Conservation (phyloP, 2,113 vertebrate species). For the Diadophis punctatus region DNA sequence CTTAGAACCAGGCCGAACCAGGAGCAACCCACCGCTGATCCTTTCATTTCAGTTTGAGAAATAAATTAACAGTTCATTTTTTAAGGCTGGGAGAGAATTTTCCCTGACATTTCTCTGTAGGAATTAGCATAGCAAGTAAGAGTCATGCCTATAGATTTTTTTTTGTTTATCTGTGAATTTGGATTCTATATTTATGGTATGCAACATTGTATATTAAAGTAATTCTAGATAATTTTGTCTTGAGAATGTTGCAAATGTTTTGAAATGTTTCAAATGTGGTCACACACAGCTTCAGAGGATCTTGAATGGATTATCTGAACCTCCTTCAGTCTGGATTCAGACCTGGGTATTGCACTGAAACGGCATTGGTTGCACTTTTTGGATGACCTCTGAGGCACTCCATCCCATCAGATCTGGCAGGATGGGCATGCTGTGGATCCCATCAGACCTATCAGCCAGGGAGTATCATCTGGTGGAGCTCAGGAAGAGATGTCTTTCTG, state of each 20-base stretch:
- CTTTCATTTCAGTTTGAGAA: neutral
- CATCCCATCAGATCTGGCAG: neutral
- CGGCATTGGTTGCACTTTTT: neutral
- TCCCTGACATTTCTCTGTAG: neutral
- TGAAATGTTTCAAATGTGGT: neutral
- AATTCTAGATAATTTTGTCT: neutral
- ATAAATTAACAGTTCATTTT: rapidly evolving
- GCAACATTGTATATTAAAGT: neutral
- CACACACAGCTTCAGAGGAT: neutral
- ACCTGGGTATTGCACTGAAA: neutral
- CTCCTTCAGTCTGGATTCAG: neutral
- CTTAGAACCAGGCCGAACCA: no score
- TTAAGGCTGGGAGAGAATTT: neutral
- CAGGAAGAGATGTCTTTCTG: neutral
- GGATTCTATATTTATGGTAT: neutral
- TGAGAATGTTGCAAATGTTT: neutral
- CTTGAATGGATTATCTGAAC: neutral
- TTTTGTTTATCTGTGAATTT: neutral
- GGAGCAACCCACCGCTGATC: neutral
- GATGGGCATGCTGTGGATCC: neutral
- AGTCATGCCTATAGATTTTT: neutral
- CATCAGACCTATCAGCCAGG: neutral
- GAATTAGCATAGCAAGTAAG: neutral
- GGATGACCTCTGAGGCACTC: no score
- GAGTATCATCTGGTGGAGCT: neutral